Percentiles rank a stretch among this genome's conserved stretches.
These are phyloP conservation scores for Labeo catla DNA, from an alignment of 2,113 vertebrate genomes.

Conservation along the genomic window DNA sequence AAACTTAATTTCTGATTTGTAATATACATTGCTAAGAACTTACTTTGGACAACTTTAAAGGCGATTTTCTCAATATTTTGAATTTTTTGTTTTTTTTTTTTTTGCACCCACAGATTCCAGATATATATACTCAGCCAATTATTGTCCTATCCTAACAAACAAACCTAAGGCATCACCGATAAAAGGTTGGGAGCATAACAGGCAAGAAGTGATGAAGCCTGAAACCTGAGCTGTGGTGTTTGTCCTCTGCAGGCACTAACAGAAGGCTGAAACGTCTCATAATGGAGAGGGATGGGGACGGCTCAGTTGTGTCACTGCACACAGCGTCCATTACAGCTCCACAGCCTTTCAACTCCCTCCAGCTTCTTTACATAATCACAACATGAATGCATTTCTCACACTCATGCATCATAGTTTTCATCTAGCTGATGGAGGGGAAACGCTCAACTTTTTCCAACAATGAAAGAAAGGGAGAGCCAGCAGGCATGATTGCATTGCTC, in stretches of 20 bases:
- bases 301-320: neutral
- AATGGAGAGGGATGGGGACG: slow-evolving; percentile 1
- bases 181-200: neutral
- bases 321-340: neutral
- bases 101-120: too few relatives aligned
- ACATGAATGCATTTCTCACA: neutral
- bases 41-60: too few relatives aligned
- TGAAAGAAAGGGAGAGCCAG: neutral
- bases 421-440: neutral
- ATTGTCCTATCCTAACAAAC: too few relatives aligned
- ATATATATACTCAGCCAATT: too few relatives aligned
- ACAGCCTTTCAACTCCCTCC: neutral
- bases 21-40: too few relatives aligned
- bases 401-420: neutral
- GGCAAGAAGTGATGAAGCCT: neutral
- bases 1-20: too few relatives aligned
- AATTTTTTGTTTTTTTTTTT: too few relatives aligned
- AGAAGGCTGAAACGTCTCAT: neutral
- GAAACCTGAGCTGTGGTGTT: slow-evolving; percentile 18
- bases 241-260: slow-evolving; percentile 9
- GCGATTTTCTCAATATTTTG: too few relatives aligned
- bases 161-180: neutral
- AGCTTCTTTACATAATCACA: slow-evolving; percentile 25
- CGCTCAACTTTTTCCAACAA: neutral
- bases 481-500: slow-evolving; percentile 8